Evolutionary conservation across 1,140 invertebrate species (phyloP).

Genomic region (Drosophila serrata): DNA sequence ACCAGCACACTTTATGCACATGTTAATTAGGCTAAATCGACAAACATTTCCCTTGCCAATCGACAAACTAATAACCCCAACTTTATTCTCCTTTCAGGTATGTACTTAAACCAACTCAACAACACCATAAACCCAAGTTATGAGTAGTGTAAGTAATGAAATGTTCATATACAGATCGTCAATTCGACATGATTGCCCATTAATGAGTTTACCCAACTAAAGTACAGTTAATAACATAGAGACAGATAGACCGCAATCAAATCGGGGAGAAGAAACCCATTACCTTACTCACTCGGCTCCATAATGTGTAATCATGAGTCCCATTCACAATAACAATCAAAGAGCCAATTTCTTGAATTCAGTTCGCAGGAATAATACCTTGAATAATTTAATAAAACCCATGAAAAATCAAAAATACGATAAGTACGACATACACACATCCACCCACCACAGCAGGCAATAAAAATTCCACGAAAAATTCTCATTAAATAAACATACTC

Average conservation of each 20-base stretch:
- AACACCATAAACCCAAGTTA: conserved; percentile 29
- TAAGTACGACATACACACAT: conserved; percentile 36
- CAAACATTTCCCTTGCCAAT: conserved; percentile 17
- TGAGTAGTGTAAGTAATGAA: conserved; percentile 48
- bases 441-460: conserved; percentile 51
- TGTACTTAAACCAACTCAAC: conserved; percentile 28
- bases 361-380: conserved; percentile 57
- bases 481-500: conserved; percentile 72
- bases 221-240: conserved; percentile 28
- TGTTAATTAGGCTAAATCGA: conserved; percentile 5
- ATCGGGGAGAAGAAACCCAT: conserved; percentile 43
- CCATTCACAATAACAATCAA: conserved; percentile 55
- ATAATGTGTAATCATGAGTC: conserved; percentile 36
- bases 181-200: conserved; percentile 34
- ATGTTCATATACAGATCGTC: conserved; percentile 39
- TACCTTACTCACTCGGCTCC: conserved; percentile 28
- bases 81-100: conserved; percentile 55
- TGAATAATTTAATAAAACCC: conserved; percentile 79
- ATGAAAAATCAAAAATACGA: conserved; percentile 80
- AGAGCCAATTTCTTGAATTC: conserved; percentile 61
- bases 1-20: neutral
- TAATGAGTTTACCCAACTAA: conserved; percentile 39
- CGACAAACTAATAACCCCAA: conserved; percentile 28
- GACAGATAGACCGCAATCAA: conserved; percentile 31
- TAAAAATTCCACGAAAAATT: conserved; percentile 65